These are phyloP conservation scores for Synanthedon tipuliformis DNA, from an alignment of 2,888 invertebrate species.

Conservation along the genomic window DNA sequence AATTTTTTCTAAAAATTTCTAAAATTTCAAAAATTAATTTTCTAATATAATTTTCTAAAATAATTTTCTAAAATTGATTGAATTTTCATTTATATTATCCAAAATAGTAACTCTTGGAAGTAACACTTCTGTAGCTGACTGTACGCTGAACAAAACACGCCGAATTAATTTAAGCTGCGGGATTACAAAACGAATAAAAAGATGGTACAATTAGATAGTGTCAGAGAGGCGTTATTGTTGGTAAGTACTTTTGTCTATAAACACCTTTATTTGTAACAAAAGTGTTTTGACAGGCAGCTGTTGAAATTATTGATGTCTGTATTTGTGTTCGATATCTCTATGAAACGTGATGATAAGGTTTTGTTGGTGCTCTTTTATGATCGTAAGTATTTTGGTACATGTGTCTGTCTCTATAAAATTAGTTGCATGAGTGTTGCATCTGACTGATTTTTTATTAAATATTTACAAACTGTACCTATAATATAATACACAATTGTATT, in stretches of 20 bases:
- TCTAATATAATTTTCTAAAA: too few species aligned
- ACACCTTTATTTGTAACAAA: slow-evolving; percentile 60
- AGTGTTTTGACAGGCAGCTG: slow-evolving; percentile 62
- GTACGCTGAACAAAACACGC: slow-evolving; percentile 8
- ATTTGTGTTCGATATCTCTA: slow-evolving; percentile 13
- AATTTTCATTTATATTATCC: too few species aligned
- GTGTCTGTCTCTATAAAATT: too few species aligned
- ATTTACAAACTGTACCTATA: too few species aligned
- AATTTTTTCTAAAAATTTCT: too few species aligned
- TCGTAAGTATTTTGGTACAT: too few species aligned
- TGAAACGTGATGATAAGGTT: background rate
- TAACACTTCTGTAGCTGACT: slow-evolving; percentile 18
- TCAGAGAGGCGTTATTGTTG: slow-evolving; percentile 23
- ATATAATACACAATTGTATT: too few species aligned
- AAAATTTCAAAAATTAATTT: too few species aligned
- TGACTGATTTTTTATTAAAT: too few species aligned
- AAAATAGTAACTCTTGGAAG: background rate
- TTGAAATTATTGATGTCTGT: slow-evolving; percentile 32
- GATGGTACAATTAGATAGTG: slow-evolving; percentile 54
- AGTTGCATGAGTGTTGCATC: too few species aligned
- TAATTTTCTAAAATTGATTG: too few species aligned
- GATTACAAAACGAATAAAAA: slow-evolving; percentile 49
- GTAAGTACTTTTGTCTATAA: slow-evolving; percentile 42
- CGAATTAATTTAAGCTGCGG: slow-evolving; percentile 25
- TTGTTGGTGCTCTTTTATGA: background rate